These are phyloP conservation scores for Odontocerum albicorne DNA, from an alignment of 2,888 invertebrate species.

Conservation along the genomic window DNA sequence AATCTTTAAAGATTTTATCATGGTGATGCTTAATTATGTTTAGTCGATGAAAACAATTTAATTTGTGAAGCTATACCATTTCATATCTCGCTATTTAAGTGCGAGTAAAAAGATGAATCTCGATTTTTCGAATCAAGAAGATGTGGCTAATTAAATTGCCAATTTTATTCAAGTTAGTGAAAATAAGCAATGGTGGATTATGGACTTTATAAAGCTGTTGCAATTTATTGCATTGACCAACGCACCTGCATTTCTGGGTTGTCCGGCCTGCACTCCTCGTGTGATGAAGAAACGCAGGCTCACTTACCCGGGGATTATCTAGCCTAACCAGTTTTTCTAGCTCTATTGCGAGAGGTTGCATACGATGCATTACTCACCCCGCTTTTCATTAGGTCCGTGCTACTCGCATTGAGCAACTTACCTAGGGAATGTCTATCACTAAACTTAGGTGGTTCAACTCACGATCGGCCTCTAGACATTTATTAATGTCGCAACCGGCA, in stretches of 20 bases:
- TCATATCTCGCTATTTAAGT: no score
- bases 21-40: no score
- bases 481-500: constrained; percentile 4
- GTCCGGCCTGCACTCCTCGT: background rate
- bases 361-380: constrained; percentile 10
- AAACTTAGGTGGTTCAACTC: background rate
- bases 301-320: constrained; percentile 17
- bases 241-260: background rate
- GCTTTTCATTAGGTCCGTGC: constrained; percentile 13
- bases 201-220: no score
- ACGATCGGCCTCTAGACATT: constrained; percentile 9
- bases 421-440: background rate
- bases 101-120: no score
- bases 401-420: constrained; percentile 5
- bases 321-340: constrained; percentile 28
- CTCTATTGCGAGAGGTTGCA: constrained; percentile 25
- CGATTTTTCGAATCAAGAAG: no score
- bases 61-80: no score
- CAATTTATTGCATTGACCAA: background rate
- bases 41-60: no score
- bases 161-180: no score
- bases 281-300: constrained; percentile 14
- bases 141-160: no score
- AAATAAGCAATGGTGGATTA: no score
- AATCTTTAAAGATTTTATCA: no score